Percentiles rank a stretch among this genome's conserved stretches.
phyloP scores from a whole-genome alignment of 2,888 invertebrate species.

The Cheilosia scutellata region DNA sequence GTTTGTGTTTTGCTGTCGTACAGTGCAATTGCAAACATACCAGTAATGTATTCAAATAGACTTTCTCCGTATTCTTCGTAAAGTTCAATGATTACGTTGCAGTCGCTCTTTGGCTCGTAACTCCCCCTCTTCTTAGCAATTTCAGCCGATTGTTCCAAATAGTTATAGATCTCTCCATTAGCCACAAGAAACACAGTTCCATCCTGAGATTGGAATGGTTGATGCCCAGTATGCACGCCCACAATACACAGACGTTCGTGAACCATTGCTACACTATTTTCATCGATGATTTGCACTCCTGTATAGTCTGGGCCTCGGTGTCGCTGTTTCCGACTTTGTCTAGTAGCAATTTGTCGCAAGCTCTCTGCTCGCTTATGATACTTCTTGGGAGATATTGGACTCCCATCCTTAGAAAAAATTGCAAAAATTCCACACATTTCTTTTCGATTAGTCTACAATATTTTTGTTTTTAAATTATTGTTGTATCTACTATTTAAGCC shows the following conservation, averaged over 20 bases:
- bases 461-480: neutral
- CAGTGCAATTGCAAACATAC: constrained; percentile 83
- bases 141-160: constrained; percentile 80
- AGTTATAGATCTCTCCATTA: constrained; percentile 84
- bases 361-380: constrained; percentile 78
- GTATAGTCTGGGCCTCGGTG: constrained; percentile 83
- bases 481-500: no score
- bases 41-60: constrained; percentile 81
- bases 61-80: constrained; percentile 81
- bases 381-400: constrained; percentile 78
- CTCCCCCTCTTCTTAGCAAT: constrained; percentile 80
- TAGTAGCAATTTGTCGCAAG: constrained; percentile 82
- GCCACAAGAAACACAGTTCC: constrained; percentile 81
- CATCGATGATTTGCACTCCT: constrained; percentile 79
- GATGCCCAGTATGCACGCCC: constrained; percentile 82
- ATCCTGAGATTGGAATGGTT: constrained; percentile 81
- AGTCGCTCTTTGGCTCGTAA: constrained; percentile 83
- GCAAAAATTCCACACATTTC: constrained; percentile 84
- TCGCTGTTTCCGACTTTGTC: constrained; percentile 82
- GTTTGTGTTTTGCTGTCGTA: constrained; percentile 81
- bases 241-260: constrained; percentile 82
- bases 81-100: constrained; percentile 83
- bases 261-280: constrained; percentile 81
- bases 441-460: neutral
- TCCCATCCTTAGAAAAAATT: constrained; percentile 81